A percentile compares a stretch with the other conserved stretches of the same genome.
phyloP scores from a whole-genome alignment of 1,140 invertebrate species.

The Bombus sylvicola region DNA sequence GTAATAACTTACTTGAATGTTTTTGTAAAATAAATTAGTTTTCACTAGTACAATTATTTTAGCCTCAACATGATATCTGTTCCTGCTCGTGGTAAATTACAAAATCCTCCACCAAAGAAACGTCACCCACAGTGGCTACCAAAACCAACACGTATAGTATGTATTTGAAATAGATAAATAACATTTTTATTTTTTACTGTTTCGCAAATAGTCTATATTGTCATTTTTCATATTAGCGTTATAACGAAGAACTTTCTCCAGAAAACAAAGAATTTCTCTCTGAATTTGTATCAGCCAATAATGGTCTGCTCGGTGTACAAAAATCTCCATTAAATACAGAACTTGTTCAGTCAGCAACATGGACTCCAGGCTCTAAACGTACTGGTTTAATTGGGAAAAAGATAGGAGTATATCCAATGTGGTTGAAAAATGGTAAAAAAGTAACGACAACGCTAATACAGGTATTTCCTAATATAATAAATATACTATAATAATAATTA shows the following conservation, averaged over 20 bases:
- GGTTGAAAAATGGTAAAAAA: slow-evolving; percentile 93
- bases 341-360: slow-evolving; percentile 85
- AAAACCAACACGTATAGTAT: slow-evolving; percentile 82
- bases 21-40: neutral
- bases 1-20: slow-evolving; percentile 20
- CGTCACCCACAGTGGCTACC: slow-evolving; percentile 85
- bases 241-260: slow-evolving; percentile 88
- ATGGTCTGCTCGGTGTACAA: slow-evolving; percentile 78
- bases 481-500: neutral
- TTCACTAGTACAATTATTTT: slow-evolving; percentile 44
- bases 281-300: slow-evolving; percentile 89
- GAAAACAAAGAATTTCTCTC: slow-evolving; percentile 93
- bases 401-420: slow-evolving; percentile 96
- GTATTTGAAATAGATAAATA: slow-evolving; percentile 58
- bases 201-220: slow-evolving; percentile 15
- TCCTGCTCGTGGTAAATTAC: slow-evolving; percentile 40
- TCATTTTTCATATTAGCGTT: slow-evolving; percentile 80
- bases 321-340: slow-evolving; percentile 82
- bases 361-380: slow-evolving; percentile 86
- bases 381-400: slow-evolving; percentile 95
- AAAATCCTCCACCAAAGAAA: slow-evolving; percentile 75
- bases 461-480: slow-evolving; percentile 80
- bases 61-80: slow-evolving; percentile 51
- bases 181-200: neutral
- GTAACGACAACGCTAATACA: slow-evolving; percentile 92